Conservation (phyloP, 2,888 invertebrate species). For the Galerucella calmariensis region DNA sequence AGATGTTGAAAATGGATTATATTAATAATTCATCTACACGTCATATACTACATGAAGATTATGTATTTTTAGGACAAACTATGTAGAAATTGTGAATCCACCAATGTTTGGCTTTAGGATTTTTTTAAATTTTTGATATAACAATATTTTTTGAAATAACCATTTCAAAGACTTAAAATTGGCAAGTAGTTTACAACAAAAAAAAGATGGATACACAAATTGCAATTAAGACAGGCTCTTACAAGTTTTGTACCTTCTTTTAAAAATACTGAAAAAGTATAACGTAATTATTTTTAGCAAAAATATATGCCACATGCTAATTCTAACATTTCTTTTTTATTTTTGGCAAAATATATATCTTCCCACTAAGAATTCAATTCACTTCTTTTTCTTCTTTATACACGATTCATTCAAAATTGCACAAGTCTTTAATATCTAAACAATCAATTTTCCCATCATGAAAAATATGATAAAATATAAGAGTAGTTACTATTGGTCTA, state of each 20-base stretch:
- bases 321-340: conserved; percentile 46
- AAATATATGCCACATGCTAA: conserved; percentile 53
- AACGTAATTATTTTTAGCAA: conserved; percentile 51
- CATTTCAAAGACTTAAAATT: too few species aligned
- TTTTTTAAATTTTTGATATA: not conserved
- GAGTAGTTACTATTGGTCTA: too few species aligned
- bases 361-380: conserved; percentile 37
- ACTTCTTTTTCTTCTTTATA: conserved; percentile 13
- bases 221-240: not conserved
- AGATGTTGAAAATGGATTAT: conserved; percentile 6
- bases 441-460: conserved; percentile 6
- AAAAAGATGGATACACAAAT: conserved; percentile 8
- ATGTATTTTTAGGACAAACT: not conserved
- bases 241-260: conserved; percentile 42
- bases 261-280: conserved; percentile 47
- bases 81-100: not conserved
- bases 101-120: not conserved
- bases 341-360: conserved; percentile 54
- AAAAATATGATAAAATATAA: not conserved
- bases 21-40: not conserved
- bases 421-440: conserved; percentile 8
- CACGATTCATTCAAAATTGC: conserved; percentile 20
- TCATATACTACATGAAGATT: not conserved
- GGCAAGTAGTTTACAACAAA: not conserved
- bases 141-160: too few species aligned